Conservation (phyloP, 2,888 invertebrate species). For the Scrobipalpa atriplicella region DNA sequence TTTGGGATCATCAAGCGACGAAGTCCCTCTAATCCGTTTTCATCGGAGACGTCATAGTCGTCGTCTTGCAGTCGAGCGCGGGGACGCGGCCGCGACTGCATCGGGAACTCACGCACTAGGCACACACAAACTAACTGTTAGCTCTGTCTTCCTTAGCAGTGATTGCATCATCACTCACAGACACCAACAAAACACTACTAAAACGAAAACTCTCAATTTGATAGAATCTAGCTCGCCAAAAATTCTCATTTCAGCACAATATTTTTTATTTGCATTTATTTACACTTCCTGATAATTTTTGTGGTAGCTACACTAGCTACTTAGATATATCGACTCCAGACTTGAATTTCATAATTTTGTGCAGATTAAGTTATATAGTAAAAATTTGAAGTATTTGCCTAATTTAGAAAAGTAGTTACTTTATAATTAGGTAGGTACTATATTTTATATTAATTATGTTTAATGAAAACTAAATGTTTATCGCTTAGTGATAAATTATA, state of each 20-base stretch:
- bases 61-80: conserved; percentile 34
- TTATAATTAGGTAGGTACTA: too few relatives aligned
- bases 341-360: too few relatives aligned
- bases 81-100: conserved; percentile 34
- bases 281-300: too few relatives aligned
- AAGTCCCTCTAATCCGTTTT: conserved; percentile 29
- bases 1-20: conserved; percentile 7
- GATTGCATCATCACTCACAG: neutral
- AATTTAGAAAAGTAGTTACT: neutral
- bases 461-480: too few relatives aligned
- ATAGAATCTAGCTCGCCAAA: neutral
- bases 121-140: conserved; percentile 69
- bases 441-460: too few relatives aligned
- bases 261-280: too few relatives aligned
- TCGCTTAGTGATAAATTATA: too few relatives aligned
- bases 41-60: conserved; percentile 35
- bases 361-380: too few relatives aligned
- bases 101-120: conserved; percentile 48
- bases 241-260: too few relatives aligned
- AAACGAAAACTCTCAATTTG: neutral
- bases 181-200: neutral
- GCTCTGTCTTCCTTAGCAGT: conserved; percentile 30
- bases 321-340: too few relatives aligned
- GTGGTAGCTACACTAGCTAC: too few relatives aligned
- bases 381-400: too few relatives aligned